Evolutionary conservation across 2,797 vertebrate species (phyloP).

Genomic region (Pipistrellus kuhlii): DNA sequence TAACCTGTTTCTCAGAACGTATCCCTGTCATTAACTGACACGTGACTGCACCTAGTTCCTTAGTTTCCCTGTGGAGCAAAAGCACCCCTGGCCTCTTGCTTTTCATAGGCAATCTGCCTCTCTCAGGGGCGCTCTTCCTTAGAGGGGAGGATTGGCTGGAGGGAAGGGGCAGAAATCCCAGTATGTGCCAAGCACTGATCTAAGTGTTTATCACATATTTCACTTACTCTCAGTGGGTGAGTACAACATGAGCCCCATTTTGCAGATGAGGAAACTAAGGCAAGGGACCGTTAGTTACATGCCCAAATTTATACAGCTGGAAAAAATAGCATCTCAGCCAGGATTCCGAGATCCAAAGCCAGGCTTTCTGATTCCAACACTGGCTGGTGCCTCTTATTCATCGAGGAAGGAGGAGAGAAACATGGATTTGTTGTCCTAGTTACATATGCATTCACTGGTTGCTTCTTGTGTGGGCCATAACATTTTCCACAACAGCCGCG

Average conservation of each 20-base stretch:
- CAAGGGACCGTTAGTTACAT: not conserved
- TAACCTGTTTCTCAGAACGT: not conserved
- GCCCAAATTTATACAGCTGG: not conserved
- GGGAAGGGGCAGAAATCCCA: not conserved
- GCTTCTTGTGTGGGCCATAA: no score
- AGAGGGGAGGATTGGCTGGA: not conserved
- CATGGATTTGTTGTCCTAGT: no score
- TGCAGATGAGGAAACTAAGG: constrained; percentile 39
- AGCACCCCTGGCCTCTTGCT: not conserved
- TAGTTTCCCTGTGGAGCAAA: not conserved
- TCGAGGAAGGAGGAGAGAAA: not conserved
- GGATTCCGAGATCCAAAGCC: not conserved
- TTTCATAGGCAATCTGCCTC: not conserved
- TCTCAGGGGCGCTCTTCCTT: not conserved
- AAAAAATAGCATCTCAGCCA: not conserved
- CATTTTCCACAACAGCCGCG: no score
- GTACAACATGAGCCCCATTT: not conserved
- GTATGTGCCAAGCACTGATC: not conserved
- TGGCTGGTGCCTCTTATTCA: not conserved
- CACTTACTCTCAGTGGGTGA: not conserved
- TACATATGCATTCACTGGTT: no score
- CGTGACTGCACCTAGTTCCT: not conserved
- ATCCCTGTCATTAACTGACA: not conserved
- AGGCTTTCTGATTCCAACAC: not conserved
- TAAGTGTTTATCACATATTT: not conserved